Evolutionary conservation across 64 coral and sea anemone genomes (phyloP), one percentile per base, ranked within the genome.

Genomic region (Stichodactyla mertensii): DNA sequence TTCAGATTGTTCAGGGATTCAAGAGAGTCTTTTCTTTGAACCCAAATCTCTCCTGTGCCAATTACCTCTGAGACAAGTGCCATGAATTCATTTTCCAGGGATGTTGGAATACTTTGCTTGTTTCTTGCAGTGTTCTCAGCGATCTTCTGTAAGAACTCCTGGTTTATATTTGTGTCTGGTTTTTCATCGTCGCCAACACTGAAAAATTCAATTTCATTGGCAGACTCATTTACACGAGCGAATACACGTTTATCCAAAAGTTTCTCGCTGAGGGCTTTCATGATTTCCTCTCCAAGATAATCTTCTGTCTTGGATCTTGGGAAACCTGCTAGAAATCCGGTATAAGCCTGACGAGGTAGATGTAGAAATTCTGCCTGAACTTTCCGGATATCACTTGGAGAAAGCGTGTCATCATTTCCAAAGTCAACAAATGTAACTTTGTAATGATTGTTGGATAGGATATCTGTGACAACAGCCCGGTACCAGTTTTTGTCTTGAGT

Each of bases 401-500:
- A 4, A 22, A 90, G 53, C 2, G 69, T 55, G 51, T 84, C 92
- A 66, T 87, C 59, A 27, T 94, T 94, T 13, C 92, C 92, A 67
- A 84, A 94, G 84, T 94, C 92, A 78, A 94, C 88, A 84, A 94
- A 94, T 57, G 71, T 78, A 15, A 94, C 86, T 83, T 67, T 64
- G 57, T 82, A 88, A 4, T 82, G 57, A 53, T 83, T 87, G 56
- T 84, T 87, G 2, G 92, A 51, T 12, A 90, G 77, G 59, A 86
- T 55, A 16, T 87, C 54, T 56, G 70, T 27, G 71, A 90, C 88
- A 0, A 87, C 88, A 19, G 84, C 88, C 61, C 92, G 84, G 62
- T 94, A 94, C 92, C 92, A 94, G 14, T 55, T 14, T 31, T 84
- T 61, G 19, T 94, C 92, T 10, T 90, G 77, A 85, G 27, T 90